These are phyloP conservation scores for Lasioglossum calceatum DNA, from an alignment of 2,888 invertebrate genomes.

Conservation along the genomic window DNA sequence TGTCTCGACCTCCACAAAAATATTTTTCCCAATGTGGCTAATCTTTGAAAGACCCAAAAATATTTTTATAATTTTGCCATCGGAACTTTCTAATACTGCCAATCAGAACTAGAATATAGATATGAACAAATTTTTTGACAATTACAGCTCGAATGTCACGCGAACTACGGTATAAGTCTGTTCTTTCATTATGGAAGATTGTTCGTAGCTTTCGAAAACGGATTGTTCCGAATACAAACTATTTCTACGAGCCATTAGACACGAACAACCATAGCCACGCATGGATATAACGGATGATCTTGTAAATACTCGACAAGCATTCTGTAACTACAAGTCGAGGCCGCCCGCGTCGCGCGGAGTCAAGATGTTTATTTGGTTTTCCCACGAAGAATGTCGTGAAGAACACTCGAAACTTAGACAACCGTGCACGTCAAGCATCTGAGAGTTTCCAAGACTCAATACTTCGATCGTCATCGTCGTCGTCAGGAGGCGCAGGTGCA, in stretches of 20 bases:
- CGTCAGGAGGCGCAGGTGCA: slow-evolving; percentile 42
- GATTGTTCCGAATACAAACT: background rate
- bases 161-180: background rate
- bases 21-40: no score
- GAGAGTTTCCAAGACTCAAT: slow-evolving; percentile 74
- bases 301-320: slow-evolving; percentile 62
- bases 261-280: background rate
- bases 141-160: background rate
- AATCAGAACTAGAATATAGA: background rate
- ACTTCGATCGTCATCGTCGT: slow-evolving; percentile 64
- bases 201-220: background rate
- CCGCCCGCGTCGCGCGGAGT: slow-evolving; percentile 72
- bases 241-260: background rate
- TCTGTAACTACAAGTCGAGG: slow-evolving; percentile 66
- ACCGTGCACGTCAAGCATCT: slow-evolving; percentile 66
- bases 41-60: no score
- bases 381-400: slow-evolving; percentile 81
- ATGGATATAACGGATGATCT: slow-evolving; percentile 50
- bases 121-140: background rate
- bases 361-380: slow-evolving; percentile 83
- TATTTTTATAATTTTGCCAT: background rate
- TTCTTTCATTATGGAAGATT: background rate
- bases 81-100: no score
- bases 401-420: slow-evolving; percentile 70
- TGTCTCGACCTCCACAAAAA: no score